Base-by-base conservation (phyloP, 2,888 invertebrate genomes). In the Idaea biselata region DNA sequence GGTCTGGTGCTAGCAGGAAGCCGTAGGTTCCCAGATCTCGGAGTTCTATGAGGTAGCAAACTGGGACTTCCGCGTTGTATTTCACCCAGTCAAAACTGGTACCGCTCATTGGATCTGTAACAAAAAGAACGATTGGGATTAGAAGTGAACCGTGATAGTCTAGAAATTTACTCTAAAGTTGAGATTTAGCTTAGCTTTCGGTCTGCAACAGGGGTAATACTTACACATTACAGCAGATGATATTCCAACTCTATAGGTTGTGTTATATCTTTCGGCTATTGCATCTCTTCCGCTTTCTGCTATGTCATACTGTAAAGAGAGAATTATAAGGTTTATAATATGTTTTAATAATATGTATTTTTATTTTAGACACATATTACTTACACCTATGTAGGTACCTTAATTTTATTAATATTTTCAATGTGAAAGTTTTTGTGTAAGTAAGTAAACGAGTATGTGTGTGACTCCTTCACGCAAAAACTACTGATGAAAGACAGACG, bases 21-120 rank as follows among this genome's bases (percentile, higher is more conserved):
- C 95, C 95, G 58, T 85, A 93, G 7, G 81, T 79, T 1, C 94
- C 94, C 3, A 86, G 85, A 70, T 95, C 95, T 25, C 94, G 80
- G 0, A 95, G 87, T 73, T 95, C 95, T n/a, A 94, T 84, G 0
- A 94, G 93, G 73, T 93, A 94, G 0, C 93, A 80, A 55, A 94
- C 88, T 6, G 93, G 93, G 0, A 94, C 90, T 1, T 91, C 82
- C 0, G 89, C 82, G 1, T 74, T 82, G 2, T 89, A 87, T 69
- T 94, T 93, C 0, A 93, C 94, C 93, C 94, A 95, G 73, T 95
- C 95, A 59, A 92, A 92, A 57, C 90, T 92, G 4, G 88, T 80
- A 1, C 93, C 93, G n/a, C 89, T 91, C 83, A 93, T 91, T 16
- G 80, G 77, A 70, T 93, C 93, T 93, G 78, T 53, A 80, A 79